Evolutionary conservation across 1,140 invertebrate species (phyloP).

Genomic region (Spodoptera frugiperda): DNA sequence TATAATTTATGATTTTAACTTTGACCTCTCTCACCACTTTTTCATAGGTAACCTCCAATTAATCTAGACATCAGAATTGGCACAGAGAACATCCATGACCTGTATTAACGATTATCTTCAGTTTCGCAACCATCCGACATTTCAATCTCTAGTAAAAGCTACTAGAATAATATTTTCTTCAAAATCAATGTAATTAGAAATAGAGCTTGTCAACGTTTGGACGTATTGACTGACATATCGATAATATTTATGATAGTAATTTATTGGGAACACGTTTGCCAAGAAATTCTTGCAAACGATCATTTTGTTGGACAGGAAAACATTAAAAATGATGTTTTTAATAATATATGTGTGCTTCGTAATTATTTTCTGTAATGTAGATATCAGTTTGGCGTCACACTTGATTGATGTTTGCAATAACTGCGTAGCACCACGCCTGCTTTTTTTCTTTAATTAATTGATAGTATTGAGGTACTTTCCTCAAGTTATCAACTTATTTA

Average conservation of each 20-base stretch:
- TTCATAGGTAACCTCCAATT: too few relatives aligned
- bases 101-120: too few relatives aligned
- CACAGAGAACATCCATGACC: too few relatives aligned
- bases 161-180: not conserved
- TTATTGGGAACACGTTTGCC: constrained; percentile 29
- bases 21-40: too few relatives aligned
- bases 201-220: constrained; percentile 16
- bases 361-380: constrained; percentile 29
- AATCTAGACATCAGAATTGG: too few relatives aligned
- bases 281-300: not conserved
- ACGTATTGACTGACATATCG: constrained; percentile 6
- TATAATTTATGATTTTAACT: too few relatives aligned
- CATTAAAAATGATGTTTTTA: constrained; percentile 18
- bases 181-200: constrained; percentile 3
- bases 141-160: too few relatives aligned
- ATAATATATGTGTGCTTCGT: not conserved
- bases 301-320: constrained; percentile 11
- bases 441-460: too few relatives aligned
- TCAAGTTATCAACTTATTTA: too few relatives aligned
- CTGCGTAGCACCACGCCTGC: too few relatives aligned
- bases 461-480: too few relatives aligned
- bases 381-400: constrained; percentile 13
- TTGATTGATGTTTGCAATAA: not conserved
- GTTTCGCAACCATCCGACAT: too few relatives aligned
- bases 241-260: constrained; percentile 29